A percentile compares a stretch with the other conserved stretches of the same genome.
phyloP scores from a whole-genome alignment of 2,797 vertebrate genomes.

The Xenops minutus region DNA sequence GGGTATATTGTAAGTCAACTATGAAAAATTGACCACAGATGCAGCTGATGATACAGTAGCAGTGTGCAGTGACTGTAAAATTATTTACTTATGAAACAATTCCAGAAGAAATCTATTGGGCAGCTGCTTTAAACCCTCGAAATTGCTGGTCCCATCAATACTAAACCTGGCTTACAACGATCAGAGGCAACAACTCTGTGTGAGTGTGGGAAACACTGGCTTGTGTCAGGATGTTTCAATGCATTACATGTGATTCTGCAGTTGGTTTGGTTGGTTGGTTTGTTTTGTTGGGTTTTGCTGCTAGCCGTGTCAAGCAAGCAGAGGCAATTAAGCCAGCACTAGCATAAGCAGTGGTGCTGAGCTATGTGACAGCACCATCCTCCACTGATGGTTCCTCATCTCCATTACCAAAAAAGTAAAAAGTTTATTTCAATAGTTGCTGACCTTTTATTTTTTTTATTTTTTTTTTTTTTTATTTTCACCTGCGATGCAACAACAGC shows the following conservation, averaged over 20 bases:
- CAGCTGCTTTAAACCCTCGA: background rate
- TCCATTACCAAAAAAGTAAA: background rate
- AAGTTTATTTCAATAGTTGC: background rate
- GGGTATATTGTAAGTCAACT: background rate
- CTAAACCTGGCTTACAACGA: background rate
- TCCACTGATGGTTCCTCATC: background rate
- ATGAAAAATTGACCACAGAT: background rate
- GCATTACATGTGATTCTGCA: background rate
- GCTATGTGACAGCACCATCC: background rate
- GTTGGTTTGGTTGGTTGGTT: background rate
- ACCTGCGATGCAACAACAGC: background rate
- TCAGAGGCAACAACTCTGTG: background rate
- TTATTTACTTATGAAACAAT: background rate
- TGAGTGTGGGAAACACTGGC: background rate
- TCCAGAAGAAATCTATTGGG: background rate
- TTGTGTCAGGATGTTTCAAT: background rate
- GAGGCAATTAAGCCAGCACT: background rate
- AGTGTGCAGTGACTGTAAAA: background rate
- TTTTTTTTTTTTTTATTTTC: background rate
- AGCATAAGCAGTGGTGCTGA: background rate
- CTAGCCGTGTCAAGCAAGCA: background rate
- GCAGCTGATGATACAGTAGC: background rate
- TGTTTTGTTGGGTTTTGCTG: background rate
- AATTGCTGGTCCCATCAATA: rapidly evolving
- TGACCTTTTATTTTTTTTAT: background rate